Evolutionary conservation across 1,140 invertebrate genomes (phyloP), one percentile per base, ranked within the genome.

Genomic region (Brachionus koreanus): DNA sequence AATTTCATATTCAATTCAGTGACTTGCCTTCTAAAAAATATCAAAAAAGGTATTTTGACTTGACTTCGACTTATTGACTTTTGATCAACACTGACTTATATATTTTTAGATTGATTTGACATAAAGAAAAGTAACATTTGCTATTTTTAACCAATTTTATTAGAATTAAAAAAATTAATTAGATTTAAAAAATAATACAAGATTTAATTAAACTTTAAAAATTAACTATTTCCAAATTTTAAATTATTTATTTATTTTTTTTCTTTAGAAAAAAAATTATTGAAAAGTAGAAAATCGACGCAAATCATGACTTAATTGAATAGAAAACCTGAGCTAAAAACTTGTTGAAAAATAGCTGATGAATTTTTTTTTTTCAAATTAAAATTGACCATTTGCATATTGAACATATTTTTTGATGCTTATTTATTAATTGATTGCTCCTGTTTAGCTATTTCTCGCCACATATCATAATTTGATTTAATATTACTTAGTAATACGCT

Each of bases 391-490:
- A 25, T 57, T 57, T 23, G n/a, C 49, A 57, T 57, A 7, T 57
- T 19, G 49, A 1, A 57, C 16, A 57, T 19, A 57, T 57, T 57
- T 16, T 19, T 57, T 57, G 49, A 4, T 57, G 9, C 0, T 57
- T 19, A 57, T 57, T 57, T 57, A 57, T 57, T 57, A 2, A 19
- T 57, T 23, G n/a, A 39, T 74, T 74, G 69, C 43, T 74, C 69
- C 46, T 74, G 69, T 23, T 12, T 74, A 0, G n/a, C 7, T 37
- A 39, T 57, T 10, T 79, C 76, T 10, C 76, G 39, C 76, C 76
- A 79, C 76, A 79, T 79, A n/a, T 79, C 76, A 61, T 79, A 79
- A 65, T 79, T 79, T 57, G 37, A 65, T 57, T 79, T 79, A 6
- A 79, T 42, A 35, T 79, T 79, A 25, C 46, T 61, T 39, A 79